phyloP scores from a whole-genome alignment of 2,113 vertebrate species.

The Psilopsiagon aurifrons region DNA sequence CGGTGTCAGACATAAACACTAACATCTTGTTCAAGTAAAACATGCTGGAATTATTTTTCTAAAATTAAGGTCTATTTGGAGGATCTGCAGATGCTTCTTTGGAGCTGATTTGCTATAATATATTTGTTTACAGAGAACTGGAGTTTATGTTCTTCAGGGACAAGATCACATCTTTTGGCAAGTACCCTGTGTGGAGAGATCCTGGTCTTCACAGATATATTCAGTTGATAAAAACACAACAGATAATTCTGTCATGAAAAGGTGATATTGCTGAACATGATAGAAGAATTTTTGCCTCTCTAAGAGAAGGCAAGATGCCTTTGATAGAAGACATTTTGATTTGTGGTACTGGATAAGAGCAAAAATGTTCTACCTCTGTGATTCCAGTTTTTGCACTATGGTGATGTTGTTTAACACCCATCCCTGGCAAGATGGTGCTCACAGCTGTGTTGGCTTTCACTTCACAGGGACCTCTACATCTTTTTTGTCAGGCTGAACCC shows the following conservation, averaged over 20 bases:
- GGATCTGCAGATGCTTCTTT: background rate
- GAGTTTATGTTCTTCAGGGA: background rate
- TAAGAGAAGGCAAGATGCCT: background rate
- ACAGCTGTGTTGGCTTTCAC: background rate
- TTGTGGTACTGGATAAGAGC: background rate
- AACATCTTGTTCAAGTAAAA: background rate
- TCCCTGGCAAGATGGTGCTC: background rate
- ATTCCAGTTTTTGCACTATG: background rate
- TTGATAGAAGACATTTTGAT: background rate
- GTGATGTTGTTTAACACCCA: background rate
- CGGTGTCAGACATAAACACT: background rate
- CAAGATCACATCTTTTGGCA: background rate
- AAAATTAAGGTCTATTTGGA: background rate
- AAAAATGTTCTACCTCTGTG: accelerated
- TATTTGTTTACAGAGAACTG: background rate
- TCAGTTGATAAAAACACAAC: background rate
- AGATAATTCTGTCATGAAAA: background rate
- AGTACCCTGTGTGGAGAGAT: background rate
- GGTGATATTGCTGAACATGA: background rate
- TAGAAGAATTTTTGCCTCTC: background rate
- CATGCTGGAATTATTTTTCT: background rate
- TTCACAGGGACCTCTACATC: background rate
- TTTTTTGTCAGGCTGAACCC: background rate
- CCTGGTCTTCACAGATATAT: background rate
- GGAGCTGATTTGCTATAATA: background rate